Conservation (phyloP, 2,888 invertebrate genomes). For the Yponomeuta sedellus region DNA sequence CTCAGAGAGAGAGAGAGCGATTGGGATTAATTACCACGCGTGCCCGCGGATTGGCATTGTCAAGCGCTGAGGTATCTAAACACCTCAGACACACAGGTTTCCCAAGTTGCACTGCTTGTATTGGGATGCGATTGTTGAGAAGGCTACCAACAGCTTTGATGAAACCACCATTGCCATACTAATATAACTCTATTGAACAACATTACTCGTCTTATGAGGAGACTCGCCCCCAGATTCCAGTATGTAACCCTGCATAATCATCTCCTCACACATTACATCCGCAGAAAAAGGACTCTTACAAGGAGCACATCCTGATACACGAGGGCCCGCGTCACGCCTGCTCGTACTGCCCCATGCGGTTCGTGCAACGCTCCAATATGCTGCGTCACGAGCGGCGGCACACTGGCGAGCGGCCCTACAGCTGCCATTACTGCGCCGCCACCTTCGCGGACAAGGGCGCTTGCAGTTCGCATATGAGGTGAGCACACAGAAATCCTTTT, state of each 20-base stretch:
- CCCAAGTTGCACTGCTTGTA: too few species aligned
- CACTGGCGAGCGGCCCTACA: slow-evolving; percentile 76
- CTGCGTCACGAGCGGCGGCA: slow-evolving; percentile 74
- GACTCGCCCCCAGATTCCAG: too few species aligned
- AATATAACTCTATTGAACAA: too few species aligned
- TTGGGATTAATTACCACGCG: too few species aligned
- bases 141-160: too few species aligned
- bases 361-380: slow-evolving; percentile 78
- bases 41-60: too few species aligned
- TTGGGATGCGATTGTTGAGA: too few species aligned
- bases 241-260: neutral
- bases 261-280: neutral
- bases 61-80: too few species aligned
- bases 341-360: slow-evolving; percentile 76
- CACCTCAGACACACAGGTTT: too few species aligned
- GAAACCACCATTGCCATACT: too few species aligned
- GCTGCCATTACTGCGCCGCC: slow-evolving; percentile 69
- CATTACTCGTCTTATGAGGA: too few species aligned
- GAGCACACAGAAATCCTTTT: neutral
- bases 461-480: slow-evolving; percentile 70
- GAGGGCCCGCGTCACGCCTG: slow-evolving; percentile 76
- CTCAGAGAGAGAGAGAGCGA: too few species aligned
- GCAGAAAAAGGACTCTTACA: slow-evolving; percentile 74
- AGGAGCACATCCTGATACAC: slow-evolving; percentile 77
- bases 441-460: slow-evolving; percentile 77